A percentile compares a stretch with the other conserved stretches of the same genome.
These are phyloP conservation scores for Corythornis leucogaster DNA, from an alignment of 2,797 vertebrate genomes.

Conservation along the genomic window DNA sequence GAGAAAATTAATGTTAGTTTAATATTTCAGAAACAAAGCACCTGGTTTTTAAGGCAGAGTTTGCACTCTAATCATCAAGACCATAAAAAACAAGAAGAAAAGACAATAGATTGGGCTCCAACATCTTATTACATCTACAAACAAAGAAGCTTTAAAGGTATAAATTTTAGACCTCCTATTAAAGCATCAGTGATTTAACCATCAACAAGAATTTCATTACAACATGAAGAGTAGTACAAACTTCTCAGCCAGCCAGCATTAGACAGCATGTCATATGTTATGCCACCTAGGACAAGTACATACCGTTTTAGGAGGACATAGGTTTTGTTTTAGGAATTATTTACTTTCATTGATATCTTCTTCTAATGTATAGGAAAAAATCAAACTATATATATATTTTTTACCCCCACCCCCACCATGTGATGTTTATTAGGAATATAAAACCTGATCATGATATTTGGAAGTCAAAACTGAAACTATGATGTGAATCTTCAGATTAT, in stretches of 20 bases:
- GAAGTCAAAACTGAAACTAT: neutral
- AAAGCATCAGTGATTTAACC: neutral
- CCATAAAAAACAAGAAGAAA: neutral
- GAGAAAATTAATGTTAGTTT: neutral
- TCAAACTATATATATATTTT: neutral
- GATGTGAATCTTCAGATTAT: neutral
- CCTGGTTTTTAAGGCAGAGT: neutral
- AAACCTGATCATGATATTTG: neutral
- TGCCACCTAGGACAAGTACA: neutral
- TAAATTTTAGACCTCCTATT: neutral
- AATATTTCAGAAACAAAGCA: neutral
- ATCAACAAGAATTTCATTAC: neutral
- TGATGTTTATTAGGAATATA: neutral
- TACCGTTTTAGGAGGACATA: neutral
- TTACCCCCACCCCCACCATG: too few relatives aligned
- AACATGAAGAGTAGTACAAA: neutral
- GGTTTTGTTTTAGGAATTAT: neutral
- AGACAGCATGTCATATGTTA: neutral
- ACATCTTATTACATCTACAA: neutral
- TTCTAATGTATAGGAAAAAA: neutral
- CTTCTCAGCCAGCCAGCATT: neutral
- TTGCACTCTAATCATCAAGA: neutral
- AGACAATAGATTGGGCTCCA: neutral
- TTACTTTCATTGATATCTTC: neutral
- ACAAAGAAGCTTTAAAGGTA: neutral